Percentiles rank a stretch among this genome's conserved stretches.
phyloP scores from a whole-genome alignment of 2,797 vertebrate species.

The Amblyopsis hoosieri region DNA sequence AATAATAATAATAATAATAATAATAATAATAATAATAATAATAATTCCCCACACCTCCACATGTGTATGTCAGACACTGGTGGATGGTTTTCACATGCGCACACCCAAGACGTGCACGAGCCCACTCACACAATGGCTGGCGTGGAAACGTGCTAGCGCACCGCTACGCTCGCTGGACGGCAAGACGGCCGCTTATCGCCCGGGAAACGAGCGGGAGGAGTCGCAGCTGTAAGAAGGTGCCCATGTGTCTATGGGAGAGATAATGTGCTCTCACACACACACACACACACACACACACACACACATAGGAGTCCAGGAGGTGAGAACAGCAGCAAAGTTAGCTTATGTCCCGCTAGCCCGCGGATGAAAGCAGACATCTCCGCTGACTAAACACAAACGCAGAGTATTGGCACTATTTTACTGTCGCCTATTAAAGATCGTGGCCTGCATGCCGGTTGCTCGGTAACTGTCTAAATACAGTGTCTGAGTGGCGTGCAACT shows the following conservation, averaged over 20 bases:
- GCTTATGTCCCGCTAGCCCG: slow-evolving; percentile 35
- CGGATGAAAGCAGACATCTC: slow-evolving; percentile 26
- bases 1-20: no score
- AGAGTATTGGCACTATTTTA: slow-evolving; percentile 25
- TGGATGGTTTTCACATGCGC: not conserved
- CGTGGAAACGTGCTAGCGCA: no score
- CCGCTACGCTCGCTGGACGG: no score
- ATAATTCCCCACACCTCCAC: no score
- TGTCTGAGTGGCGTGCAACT: slow-evolving; percentile 35
- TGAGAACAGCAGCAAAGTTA: slow-evolving; percentile 41
- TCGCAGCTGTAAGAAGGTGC: not conserved
- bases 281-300: not conserved
- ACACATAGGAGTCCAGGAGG: slow-evolving; percentile 22
- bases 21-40: no score
- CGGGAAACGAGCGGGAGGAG: not conserved
- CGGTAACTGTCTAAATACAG: slow-evolving; percentile 60
- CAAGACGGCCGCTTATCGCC: not conserved
- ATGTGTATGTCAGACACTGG: not conserved
- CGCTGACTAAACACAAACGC: slow-evolving; percentile 23
- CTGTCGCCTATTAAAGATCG: slow-evolving; percentile 47
- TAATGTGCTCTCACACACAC: not conserved
- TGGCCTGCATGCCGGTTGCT: slow-evolving; percentile 40
- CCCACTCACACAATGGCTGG: no score
- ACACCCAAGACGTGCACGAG: not conserved
- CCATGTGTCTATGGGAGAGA: not conserved